Evolutionary conservation across 2,888 invertebrate species (phyloP).

Genomic region (Caenorhabditis afra): DNA sequence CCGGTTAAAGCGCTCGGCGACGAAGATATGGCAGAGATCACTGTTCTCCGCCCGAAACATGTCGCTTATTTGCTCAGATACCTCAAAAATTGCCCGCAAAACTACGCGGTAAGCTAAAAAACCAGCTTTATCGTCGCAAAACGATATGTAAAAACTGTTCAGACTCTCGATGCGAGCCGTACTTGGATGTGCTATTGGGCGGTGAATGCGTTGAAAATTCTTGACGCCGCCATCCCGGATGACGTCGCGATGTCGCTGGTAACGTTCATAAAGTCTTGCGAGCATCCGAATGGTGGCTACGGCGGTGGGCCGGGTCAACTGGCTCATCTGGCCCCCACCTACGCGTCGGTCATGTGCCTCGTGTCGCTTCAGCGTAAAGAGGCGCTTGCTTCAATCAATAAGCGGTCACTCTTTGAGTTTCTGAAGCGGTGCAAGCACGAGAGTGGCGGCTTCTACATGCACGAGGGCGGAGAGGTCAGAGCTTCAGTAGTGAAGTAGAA

Average conservation of each 20-base stretch:
- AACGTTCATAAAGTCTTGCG: slow-evolving; percentile 78
- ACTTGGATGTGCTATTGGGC: slow-evolving; percentile 99
- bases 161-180: slow-evolving; percentile 92
- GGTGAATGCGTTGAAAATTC: slow-evolving; percentile 89
- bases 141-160: too few species aligned
- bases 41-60: slow-evolving; percentile 56
- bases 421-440: slow-evolving; percentile 80
- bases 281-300: slow-evolving; percentile 74
- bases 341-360: slow-evolving; percentile 94
- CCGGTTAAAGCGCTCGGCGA: slow-evolving; percentile 38
- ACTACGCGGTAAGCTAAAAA: slow-evolving; percentile 47
- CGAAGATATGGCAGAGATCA: slow-evolving; percentile 30
- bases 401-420: slow-evolving; percentile 81
- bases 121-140: too few species aligned
- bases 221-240: slow-evolving; percentile 84
- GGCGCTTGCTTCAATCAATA: slow-evolving; percentile 91
- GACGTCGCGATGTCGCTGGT: slow-evolving; percentile 61
- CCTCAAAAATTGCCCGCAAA: slow-evolving; percentile 48
- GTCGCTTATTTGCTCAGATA: slow-evolving; percentile 52
- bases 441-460: slow-evolving; percentile 91
- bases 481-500: slow-evolving; percentile 9
- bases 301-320: slow-evolving; percentile 92
- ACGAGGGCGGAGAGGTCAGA: slow-evolving; percentile 89
- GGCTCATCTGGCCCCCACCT: slow-evolving; percentile 96
- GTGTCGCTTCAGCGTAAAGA: slow-evolving; percentile 91